Conservation (phyloP, 2,888 invertebrate species). For the Steinernema scapterisci region DNA sequence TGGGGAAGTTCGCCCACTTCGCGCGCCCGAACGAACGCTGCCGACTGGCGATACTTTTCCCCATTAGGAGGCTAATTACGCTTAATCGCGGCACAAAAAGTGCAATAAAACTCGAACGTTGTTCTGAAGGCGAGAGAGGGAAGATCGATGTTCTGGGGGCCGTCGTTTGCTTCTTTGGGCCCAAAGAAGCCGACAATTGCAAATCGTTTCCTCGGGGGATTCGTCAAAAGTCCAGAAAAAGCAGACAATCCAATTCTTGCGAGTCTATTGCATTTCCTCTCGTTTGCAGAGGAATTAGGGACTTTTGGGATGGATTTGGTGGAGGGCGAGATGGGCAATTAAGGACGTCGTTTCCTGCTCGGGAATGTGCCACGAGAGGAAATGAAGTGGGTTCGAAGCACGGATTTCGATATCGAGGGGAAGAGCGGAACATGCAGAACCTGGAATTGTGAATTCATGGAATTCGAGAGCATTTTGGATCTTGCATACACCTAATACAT, state of each 20-base stretch:
- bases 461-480: no score
- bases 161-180: neutral
- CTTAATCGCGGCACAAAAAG: neutral
- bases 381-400: no score
- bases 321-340: no score
- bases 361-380: no score
- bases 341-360: no score
- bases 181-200: constrained; percentile 11
- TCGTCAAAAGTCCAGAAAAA: constrained; percentile 16
- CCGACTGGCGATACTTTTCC: neutral
- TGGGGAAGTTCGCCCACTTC: neutral
- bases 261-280: neutral
- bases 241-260: constrained; percentile 25
- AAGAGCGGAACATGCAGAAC: neutral
- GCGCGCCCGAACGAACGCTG: neutral
- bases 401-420: no score
- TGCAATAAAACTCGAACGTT: constrained; percentile 16
- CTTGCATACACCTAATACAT: no score
- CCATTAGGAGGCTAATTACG: constrained; percentile 1
- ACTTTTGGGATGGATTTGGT: no score
- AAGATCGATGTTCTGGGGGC: constrained; percentile 4
- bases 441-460: no score
- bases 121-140: neutral
- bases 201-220: constrained; percentile 21
- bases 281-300: no score